Base-by-base conservation (phyloP, 2,888 invertebrate genomes). In the Eupithecia tripunctaria region DNA sequence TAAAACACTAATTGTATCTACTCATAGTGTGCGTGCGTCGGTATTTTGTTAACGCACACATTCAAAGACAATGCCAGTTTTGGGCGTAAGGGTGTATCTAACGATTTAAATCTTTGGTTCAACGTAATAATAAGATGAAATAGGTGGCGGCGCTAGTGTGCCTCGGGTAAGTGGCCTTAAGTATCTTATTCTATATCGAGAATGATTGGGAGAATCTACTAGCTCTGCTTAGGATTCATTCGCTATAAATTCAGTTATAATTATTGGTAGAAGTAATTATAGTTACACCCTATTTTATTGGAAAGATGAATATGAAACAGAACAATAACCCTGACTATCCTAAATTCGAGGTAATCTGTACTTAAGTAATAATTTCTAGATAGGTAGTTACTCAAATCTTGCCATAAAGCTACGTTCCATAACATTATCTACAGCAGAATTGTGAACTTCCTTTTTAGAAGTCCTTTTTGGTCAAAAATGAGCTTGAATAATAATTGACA, bases 291-390 rank as follows among this genome's bases (percentile, higher is more conserved):
- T 25, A 25, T 25, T 56, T 14, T 14, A 25, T 56, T 12, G 25
- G 56, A 10, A 51, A 51, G 21, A 51, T 51, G 21, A 51, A 51
- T 12, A 51, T 51, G 3, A 25, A 56, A 56, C 41, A 25, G 43
- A 38, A 38, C 25, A 65, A 68, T 68, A 71, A 79, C 79, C 77
- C 76, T 79, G 79, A 47, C 73, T 79, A 79, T 73, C 78, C 79
- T 78, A 79, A 79, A 79, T 79, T 79, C 78, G 79, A 78, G 62
- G 60, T 29, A 60, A 18, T 60, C 59, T 59, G 59, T 59, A 27
- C 27, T 59, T 59, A 27, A 15, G 59, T 59, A 59, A 59, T 25
- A 59, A 27, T 25, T 59, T 59, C 0, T n/a, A 47, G 47, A 47
- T 47, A 47, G 47, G 47, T 3, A 59, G 15, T 27, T 60, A 29